phyloP scores from a whole-genome alignment of 92 coral and sea anemone species.

The Chrysogorgia sp. region DNA sequence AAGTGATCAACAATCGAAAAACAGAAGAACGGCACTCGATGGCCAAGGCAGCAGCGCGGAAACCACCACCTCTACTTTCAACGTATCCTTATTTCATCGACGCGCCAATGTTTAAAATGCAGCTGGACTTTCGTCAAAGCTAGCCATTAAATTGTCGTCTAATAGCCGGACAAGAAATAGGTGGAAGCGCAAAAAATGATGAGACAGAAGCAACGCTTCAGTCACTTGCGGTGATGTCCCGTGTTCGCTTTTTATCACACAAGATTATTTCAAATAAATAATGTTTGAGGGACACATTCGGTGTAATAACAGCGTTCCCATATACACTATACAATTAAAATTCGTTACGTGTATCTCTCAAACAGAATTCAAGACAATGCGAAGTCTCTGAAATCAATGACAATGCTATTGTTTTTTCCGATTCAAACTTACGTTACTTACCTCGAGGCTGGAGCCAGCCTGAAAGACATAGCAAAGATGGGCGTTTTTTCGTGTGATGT shows the following conservation, averaged over 20 bases:
- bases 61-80: not conserved
- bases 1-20: not conserved
- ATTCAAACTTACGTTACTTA: slow-evolving; percentile 51
- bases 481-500: slow-evolving; percentile 84
- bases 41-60: no score
- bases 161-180: no score
- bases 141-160: no score
- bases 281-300: not conserved
- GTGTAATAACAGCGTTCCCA: not conserved
- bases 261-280: slow-evolving; percentile 2
- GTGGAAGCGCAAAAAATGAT: no score
- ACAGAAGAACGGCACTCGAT: no score
- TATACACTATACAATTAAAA: not conserved
- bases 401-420: not conserved
- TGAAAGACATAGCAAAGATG: slow-evolving; percentile 97
- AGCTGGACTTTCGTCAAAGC: no score
- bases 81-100: not conserved
- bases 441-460: slow-evolving; percentile 97
- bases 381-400: not conserved
- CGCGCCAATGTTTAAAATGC: not conserved
- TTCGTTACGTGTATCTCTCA: not conserved
- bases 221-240: slow-evolving; percentile 21
- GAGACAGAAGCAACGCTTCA: no score
- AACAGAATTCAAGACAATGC: not conserved
- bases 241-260: slow-evolving; percentile 21